A percentile compares a stretch with the other conserved stretches of the same genome.
These are phyloP conservation scores for Psittacula derbiana DNA, from an alignment of 2,797 vertebrate species.

Conservation along the genomic window DNA sequence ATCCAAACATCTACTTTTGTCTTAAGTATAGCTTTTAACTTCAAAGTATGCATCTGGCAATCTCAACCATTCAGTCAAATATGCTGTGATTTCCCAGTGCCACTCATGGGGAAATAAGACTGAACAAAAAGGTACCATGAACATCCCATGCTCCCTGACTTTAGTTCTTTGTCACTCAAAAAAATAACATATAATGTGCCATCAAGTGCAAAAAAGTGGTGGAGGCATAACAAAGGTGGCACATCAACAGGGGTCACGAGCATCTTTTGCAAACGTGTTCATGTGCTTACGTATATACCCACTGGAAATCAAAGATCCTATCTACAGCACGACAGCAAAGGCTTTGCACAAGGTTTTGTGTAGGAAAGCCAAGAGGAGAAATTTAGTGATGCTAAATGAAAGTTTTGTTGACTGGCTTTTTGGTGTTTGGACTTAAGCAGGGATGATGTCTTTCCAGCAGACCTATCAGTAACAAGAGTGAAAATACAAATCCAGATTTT, in stretches of 20 bases:
- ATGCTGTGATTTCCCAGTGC: neutral
- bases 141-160: neutral
- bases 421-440: neutral
- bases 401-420: neutral
- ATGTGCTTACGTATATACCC: neutral
- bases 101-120: neutral
- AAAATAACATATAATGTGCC: neutral
- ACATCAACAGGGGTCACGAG: neutral
- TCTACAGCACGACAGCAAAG: fast-evolving
- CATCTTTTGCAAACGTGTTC: neutral
- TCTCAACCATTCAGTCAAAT: neutral
- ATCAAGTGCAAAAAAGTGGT: neutral
- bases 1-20: neutral
- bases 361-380: neutral
- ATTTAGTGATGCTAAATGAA: neutral
- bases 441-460: neutral
- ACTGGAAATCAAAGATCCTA: neutral
- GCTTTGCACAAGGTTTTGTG: neutral
- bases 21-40: neutral
- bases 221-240: neutral
- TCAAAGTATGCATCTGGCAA: neutral
- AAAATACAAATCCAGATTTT: neutral
- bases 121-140: neutral
- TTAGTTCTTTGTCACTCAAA: neutral
- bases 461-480: neutral